Evolutionary conservation across 2,888 invertebrate genomes (phyloP).

Genomic region (Melanotus villosus): DNA sequence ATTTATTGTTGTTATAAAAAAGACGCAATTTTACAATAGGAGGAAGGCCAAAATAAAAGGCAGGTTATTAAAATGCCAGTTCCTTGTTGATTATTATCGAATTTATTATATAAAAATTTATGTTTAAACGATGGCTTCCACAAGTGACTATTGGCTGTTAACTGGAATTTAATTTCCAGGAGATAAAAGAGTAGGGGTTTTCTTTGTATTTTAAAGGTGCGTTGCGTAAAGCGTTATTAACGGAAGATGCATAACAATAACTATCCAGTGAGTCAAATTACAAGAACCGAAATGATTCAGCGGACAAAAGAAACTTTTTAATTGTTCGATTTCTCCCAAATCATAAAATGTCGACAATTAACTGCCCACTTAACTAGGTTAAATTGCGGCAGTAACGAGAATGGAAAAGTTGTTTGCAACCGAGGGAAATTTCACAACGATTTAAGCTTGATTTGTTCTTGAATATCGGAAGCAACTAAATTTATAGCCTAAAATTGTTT

Average conservation of each 20-base stretch:
- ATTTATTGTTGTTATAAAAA: constrained; percentile 30
- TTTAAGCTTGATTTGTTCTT: constrained; percentile 7
- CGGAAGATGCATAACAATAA: not conserved
- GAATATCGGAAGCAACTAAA: not conserved
- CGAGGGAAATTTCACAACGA: constrained; percentile 34
- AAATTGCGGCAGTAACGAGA: constrained; percentile 33
- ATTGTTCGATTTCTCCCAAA: constrained; percentile 40
- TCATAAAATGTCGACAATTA: constrained; percentile 36
- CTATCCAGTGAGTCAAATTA: constrained; percentile 17
- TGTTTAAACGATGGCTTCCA: not conserved
- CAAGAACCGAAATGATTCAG: constrained; percentile 20
- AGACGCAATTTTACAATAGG: constrained; percentile 14
- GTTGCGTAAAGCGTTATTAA: not conserved
- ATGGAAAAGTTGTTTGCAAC: constrained; percentile 35
- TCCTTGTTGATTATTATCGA: constrained; percentile 10
- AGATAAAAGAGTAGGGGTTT: not conserved
- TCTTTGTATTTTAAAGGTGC: constrained; percentile 1
- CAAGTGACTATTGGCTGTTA: not conserved
- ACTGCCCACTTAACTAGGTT: constrained; percentile 36
- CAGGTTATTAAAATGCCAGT: constrained; percentile 23
- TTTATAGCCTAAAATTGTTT: not conserved
- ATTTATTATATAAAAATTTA: not conserved
- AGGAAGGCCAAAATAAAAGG: constrained; percentile 12
- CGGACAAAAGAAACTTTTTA: constrained; percentile 28
- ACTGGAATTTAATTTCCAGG: not conserved